Conservation (phyloP, 1,140 invertebrate genomes). For the Aphidius ervi region DNA sequence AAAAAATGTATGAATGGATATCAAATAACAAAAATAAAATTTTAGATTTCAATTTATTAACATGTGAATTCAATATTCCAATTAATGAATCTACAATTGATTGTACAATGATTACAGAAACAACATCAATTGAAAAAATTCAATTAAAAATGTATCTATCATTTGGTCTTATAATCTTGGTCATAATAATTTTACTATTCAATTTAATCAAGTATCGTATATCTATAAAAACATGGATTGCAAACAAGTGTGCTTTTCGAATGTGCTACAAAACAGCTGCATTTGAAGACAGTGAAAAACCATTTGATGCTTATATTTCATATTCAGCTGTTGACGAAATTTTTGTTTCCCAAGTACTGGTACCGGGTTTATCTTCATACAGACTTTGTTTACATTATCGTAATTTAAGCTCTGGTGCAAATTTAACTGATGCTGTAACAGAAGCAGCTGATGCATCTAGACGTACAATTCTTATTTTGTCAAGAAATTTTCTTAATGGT, state of each 20-base stretch:
- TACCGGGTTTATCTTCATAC: constrained; percentile 72
- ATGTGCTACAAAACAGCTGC: constrained; percentile 77
- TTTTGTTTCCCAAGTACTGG: constrained; percentile 81
- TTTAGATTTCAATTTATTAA: constrained; percentile 64
- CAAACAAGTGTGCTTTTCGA: constrained; percentile 77
- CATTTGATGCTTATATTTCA: constrained; percentile 87
- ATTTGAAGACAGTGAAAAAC: constrained; percentile 75
- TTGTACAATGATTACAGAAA: constrained; percentile 50
- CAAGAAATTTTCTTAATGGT: constrained; percentile 88
- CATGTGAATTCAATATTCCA: constrained; percentile 55
- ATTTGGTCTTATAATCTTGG: constrained; percentile 68
- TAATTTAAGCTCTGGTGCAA: constrained; percentile 76
- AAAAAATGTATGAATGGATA: constrained; percentile 74
- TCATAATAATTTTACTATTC: constrained; percentile 67
- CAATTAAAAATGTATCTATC: constrained; percentile 78
- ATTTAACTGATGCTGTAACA: constrained; percentile 80
- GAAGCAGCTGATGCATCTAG: constrained; percentile 87
- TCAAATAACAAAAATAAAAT: constrained; percentile 68
- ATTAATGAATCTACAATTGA: constrained; percentile 64
- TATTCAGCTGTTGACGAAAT: constrained; percentile 88
- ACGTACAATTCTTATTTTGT: constrained; percentile 84
- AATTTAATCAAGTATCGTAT: constrained; percentile 76
- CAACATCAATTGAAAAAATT: constrained; percentile 59
- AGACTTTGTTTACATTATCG: constrained; percentile 81
- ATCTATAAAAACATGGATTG: constrained; percentile 80